phyloP scores from a whole-genome alignment of 2,888 invertebrate genomes.

The Eilema griseolum region DNA sequence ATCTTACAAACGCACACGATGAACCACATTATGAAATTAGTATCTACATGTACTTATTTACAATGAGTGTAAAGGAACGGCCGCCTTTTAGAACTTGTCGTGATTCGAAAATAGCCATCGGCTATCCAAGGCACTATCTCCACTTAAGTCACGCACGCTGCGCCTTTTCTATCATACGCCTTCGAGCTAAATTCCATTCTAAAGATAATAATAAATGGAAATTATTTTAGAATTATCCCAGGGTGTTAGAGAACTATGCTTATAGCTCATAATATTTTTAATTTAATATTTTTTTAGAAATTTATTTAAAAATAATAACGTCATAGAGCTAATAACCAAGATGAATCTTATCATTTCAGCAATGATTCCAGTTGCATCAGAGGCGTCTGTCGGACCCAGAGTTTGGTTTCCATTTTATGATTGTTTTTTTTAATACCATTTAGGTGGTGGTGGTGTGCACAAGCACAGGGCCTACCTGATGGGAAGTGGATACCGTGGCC shows the following conservation, averaged over 20 bases:
- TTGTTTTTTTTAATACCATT: too few relatives aligned
- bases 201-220: constrained; percentile 33
- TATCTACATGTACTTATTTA: neutral
- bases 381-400: too few relatives aligned
- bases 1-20: constrained; percentile 11
- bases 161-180: constrained; percentile 54
- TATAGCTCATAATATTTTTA: neutral
- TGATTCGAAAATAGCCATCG: constrained; percentile 62
- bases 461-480: too few relatives aligned
- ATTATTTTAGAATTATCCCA: constrained; percentile 3
- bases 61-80: constrained; percentile 45
- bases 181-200: constrained; percentile 41
- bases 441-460: too few relatives aligned
- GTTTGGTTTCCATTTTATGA: too few relatives aligned
- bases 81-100: constrained; percentile 52
- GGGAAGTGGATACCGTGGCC: too few relatives aligned
- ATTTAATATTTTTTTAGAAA: neutral
- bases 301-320: too few relatives aligned
- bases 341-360: too few relatives aligned
- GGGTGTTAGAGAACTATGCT: neutral
- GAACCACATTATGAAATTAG: constrained; percentile 21
- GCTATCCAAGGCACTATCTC: constrained; percentile 63
- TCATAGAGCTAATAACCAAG: too few relatives aligned
- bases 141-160: constrained; percentile 68
- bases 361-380: too few relatives aligned